Percentiles rank a stretch among this genome's conserved stretches.
Evolutionary conservation across 2,888 invertebrate genomes (phyloP).

Genomic region (Zelleria hepariella): DNA sequence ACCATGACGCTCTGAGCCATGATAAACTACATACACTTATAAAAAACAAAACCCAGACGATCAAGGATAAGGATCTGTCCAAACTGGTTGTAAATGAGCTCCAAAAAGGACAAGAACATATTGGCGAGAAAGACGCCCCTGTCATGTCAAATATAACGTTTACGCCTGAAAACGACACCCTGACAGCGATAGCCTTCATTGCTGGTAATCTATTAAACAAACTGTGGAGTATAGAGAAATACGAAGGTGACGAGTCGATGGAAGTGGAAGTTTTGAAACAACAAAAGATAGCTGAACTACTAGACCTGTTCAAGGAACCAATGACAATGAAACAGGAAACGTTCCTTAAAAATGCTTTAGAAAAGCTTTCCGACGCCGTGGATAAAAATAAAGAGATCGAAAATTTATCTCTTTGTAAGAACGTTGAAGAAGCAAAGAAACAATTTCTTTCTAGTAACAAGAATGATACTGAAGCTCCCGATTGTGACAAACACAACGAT

Average conservation of each 20-base stretch:
- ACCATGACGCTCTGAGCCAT: constrained; percentile 22
- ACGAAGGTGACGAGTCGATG: constrained; percentile 30
- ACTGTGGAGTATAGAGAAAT: constrained; percentile 58
- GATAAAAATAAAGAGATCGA: constrained; percentile 33
- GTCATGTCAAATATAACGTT: constrained; percentile 57
- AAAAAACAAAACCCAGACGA: constrained; percentile 34
- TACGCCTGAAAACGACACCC: constrained; percentile 56
- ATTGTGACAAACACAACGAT: constrained; percentile 8
- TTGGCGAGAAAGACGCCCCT: constrained; percentile 39
- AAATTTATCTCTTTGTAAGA: constrained; percentile 45
- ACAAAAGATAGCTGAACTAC: constrained; percentile 46
- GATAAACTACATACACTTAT: constrained; percentile 28
- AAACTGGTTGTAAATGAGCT: constrained; percentile 55
- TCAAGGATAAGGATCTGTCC: constrained; percentile 45
- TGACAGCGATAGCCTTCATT: constrained; percentile 58
- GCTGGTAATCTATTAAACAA: constrained; percentile 60
- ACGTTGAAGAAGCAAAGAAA: constrained; percentile 25
- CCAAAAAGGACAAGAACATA: constrained; percentile 39
- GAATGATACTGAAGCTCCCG: neutral
- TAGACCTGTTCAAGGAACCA: constrained; percentile 58
- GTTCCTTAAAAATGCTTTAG: constrained; percentile 48
- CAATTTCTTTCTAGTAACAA: constrained; percentile 7
- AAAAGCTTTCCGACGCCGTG: constrained; percentile 43
- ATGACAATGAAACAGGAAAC: constrained; percentile 49
- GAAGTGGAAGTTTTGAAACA: constrained; percentile 49